A percentile compares a stretch with the other conserved stretches of the same genome.
These are phyloP conservation scores for Danionella dracula DNA, from an alignment of 2,797 vertebrate genomes.

Conservation along the genomic window DNA sequence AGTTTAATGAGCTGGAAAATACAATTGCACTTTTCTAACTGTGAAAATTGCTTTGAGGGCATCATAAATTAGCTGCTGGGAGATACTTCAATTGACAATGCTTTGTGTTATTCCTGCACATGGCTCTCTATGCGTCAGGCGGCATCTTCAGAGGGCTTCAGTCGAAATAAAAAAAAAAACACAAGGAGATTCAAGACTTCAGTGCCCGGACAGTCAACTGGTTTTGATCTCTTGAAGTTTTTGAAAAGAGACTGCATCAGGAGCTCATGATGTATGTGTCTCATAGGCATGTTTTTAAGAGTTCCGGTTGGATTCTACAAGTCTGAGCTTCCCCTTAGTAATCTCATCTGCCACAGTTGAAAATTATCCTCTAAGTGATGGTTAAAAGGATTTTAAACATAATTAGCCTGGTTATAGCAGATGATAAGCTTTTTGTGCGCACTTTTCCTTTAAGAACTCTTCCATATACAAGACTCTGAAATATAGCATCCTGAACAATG, in stretches of 20 bases:
- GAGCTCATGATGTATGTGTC: conserved; percentile 3
- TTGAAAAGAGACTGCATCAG: conserved; percentile 25
- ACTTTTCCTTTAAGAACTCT: background rate
- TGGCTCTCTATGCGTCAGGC: conserved; percentile 56
- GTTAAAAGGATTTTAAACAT: too few species aligned
- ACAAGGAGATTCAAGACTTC: conserved; percentile 39
- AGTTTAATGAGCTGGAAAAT: conserved; percentile 86
- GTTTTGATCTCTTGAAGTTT: conserved; percentile 46
- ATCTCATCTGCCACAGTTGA: too few species aligned
- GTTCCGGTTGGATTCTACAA: background rate
- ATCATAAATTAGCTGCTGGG: conserved; percentile 78
- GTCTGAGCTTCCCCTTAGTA: background rate
- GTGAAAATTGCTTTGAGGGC: conserved; percentile 81
- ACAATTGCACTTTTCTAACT: conserved; percentile 79
- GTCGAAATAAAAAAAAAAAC: conserved; percentile 44
- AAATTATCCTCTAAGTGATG: too few species aligned
- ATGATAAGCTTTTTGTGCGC: background rate
- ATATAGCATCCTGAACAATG: conserved; percentile 18
- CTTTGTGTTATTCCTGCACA: conserved; percentile 67
- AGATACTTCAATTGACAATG: conserved; percentile 73
- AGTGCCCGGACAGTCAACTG: conserved; percentile 44
- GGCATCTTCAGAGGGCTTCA: conserved; percentile 43
- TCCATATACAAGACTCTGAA: conserved; percentile 5
- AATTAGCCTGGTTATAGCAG: too few species aligned
- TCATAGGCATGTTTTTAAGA: background rate